A percentile compares a stretch with the other conserved stretches of the same genome.
These are phyloP conservation scores for Piaya cayana DNA, from an alignment of 2,113 vertebrate genomes.

Conservation along the genomic window DNA sequence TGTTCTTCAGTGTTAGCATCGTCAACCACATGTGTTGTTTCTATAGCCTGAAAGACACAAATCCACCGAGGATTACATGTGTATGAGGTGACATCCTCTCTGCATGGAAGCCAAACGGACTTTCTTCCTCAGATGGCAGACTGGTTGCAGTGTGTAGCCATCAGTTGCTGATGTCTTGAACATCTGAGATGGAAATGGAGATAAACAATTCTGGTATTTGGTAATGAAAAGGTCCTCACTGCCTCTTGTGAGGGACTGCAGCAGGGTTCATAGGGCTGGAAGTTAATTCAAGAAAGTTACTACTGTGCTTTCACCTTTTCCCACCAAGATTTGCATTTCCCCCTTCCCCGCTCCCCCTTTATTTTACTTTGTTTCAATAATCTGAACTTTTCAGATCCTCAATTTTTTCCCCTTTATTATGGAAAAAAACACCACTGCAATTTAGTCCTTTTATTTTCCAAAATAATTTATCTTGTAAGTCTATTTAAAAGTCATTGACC, in stretches of 20 bases:
- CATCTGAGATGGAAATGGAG: background rate
- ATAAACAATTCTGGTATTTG: background rate
- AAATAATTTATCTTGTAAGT: background rate
- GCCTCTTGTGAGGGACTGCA: background rate
- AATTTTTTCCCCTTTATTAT: background rate
- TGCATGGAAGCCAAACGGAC: background rate
- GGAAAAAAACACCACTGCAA: background rate
- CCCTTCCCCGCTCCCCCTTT: too few relatives aligned
- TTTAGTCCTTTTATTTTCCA: background rate
- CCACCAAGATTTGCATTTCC: background rate
- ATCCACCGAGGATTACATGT: accelerated
- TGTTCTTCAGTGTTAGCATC: background rate
- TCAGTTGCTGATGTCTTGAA: background rate
- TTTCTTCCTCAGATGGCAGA: background rate
- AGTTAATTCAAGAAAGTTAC: background rate
- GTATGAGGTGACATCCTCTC: background rate
- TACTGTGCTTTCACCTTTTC: background rate
- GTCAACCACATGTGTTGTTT: background rate
- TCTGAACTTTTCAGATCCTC: background rate
- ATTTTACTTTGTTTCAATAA: background rate
- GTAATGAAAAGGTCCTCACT: background rate
- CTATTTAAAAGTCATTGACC: background rate
- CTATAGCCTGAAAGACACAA: background rate
- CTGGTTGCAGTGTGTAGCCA: background rate
- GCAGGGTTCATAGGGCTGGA: background rate